These are phyloP conservation scores for Cryptotis parvus DNA, from an alignment of 2,113 vertebrate species.

Conservation along the genomic window DNA sequence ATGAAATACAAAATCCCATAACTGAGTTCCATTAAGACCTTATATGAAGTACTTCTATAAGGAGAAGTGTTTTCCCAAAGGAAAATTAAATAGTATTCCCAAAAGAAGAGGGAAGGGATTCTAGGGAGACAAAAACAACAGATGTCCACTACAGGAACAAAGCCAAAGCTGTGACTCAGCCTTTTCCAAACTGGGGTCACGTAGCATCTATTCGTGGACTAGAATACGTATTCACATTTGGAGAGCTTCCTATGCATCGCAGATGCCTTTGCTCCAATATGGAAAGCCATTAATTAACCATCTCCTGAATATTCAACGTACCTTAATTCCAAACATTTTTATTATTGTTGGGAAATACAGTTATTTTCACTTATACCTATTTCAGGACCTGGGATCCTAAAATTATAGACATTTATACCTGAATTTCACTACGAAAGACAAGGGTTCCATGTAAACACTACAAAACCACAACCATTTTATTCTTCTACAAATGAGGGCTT, in stretches of 20 bases:
- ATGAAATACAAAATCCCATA: not conserved
- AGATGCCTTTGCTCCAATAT: not conserved
- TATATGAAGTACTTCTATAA: slow-evolving; percentile 20
- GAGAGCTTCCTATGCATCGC: not conserved
- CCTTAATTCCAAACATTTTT: not conserved
- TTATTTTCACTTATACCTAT: not conserved
- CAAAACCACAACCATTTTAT: not conserved
- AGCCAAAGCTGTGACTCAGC: slow-evolving; percentile 62
- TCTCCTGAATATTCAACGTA: not conserved
- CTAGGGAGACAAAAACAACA: slow-evolving; percentile 64
- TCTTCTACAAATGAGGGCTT: not conserved
- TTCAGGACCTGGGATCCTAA: not conserved
- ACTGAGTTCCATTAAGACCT: not conserved
- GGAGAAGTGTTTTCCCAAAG: slow-evolving; percentile 44
- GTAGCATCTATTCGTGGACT: slow-evolving; percentile 19
- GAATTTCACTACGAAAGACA: not conserved
- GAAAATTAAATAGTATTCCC: slow-evolving; percentile 48
- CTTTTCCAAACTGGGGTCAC: slow-evolving; percentile 55
- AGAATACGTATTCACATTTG: not conserved
- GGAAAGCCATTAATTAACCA: not conserved
- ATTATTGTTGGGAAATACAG: not conserved
- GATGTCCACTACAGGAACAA: slow-evolving; percentile 46
- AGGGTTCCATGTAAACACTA: not conserved
- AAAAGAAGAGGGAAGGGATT: slow-evolving; percentile 6
- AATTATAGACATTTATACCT: not conserved